Base-by-base conservation (phyloP, 1,140 invertebrate genomes). In the Zaprionus ornatus region DNA sequence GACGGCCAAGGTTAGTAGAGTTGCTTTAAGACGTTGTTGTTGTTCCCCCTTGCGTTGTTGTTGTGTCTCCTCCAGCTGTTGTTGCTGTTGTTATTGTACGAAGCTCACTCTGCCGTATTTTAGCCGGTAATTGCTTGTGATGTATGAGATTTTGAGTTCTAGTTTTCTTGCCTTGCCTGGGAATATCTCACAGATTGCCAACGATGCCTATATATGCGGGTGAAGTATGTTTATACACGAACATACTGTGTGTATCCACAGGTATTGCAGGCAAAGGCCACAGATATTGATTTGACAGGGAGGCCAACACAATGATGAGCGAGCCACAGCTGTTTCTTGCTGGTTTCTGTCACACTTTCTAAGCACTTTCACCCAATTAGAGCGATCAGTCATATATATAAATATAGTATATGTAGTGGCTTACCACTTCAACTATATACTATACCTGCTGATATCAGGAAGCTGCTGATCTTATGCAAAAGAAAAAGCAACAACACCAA, bases 111-210 rank as follows among this genome's bases (percentile, higher is more conserved):
- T 77, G 76, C 79, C 70, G 85, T 81, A 90, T 90, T 90, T 90
- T 90, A 90, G 85, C 73, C 85, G 75, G 85, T 90, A 90, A 90
- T 90, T 90, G 85, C 85, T 90, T 90, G 85, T 90, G 85, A 90
- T 90, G 85, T 90, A 90, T 90, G 85, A 90, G 85, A 90, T 90
- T 90, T 90, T 85, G 81, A 90, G 85, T 90, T 90, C 85, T 90
- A 90, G 85, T 90, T 90, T 90, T 72, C 72, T 88, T 57, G 71
- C 65, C 56, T 73, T 73, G 83, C 85, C 81, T 88, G 85, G 85
- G 85, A 88, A 88, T 90, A 78, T 77, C 84, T 88, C 82, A 77
- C 73, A 83, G 80, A 82, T 86, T 82, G 83, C 83, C 75, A 71
- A 65, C 85, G 78, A 90, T 90, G 85, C 84, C 85, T 88, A 90